Evolutionary conservation across 2,888 invertebrate species (phyloP), one percentile per base, ranked within the genome.

Genomic region (Pegoplata infirma): DNA sequence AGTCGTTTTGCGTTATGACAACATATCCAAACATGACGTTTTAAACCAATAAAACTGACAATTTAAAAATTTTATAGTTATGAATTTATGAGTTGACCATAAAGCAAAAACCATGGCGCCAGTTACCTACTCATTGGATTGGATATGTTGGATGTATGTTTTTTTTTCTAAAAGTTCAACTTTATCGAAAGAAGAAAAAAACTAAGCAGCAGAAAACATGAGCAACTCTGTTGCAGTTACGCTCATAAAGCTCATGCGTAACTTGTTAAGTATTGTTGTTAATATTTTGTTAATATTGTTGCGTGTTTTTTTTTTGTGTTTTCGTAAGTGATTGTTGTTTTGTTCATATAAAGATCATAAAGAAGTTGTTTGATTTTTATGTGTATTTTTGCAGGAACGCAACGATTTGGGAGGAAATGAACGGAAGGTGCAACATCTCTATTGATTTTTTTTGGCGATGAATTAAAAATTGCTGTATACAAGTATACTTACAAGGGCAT

Each of bases 61-160:
- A 82, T 82, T 82, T 81, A 71, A 79, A 73, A 72, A 81, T 81
- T 81, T 82, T 82, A 81, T 82, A 76, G 80, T 75, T 81, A 81
- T 82, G 82, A 80, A 80, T 81, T 80, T 81, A 78, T 80, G 76
- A 75, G 80, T 80, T 74, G 74, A 71, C 78, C 81, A 77, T 74
- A 80, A 81, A 78, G 76, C 74, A 82, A 81, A 82, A 79, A 80
- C 74, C 66, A 63, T 80, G 82, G 82, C 82, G 82, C 82, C 82
- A 81, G 75, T 75, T 49, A 63, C 75, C 75, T 55, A 16, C 51
- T n/a, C 51, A 10, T 17, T 19, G 17, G 2, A n/a, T 10, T 19
- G 10, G 17, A 19, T 19, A 10, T 19, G 12, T 47, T 17, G 44
- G 51, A 55, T 21, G 8, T 23, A 32, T 36, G 56, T 55, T 16